phyloP scores from a whole-genome alignment of 1,140 invertebrate genomes.

The Pachyrhynchus sulphureomaculatus region DNA sequence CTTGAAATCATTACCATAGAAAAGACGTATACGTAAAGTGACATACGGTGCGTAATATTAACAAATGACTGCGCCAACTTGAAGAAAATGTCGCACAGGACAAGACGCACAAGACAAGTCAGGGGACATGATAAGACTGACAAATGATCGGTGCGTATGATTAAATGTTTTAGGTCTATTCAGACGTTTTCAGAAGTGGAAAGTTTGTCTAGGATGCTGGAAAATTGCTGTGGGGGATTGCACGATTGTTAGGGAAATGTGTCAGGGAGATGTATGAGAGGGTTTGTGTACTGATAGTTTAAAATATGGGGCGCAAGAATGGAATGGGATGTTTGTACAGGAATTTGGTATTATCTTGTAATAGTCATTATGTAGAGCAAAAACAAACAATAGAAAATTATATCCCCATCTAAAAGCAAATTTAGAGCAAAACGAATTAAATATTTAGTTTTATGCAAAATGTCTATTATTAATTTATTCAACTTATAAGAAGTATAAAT shows the following conservation, averaged over 20 bases:
- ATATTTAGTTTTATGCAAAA: too few species aligned
- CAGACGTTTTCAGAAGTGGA: constrained; percentile 21
- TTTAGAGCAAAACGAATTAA: too few species aligned
- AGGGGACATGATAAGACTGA: constrained; percentile 28
- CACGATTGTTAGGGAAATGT: constrained; percentile 1
- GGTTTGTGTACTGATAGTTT: constrained; percentile 12
- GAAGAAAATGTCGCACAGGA: constrained; percentile 4
- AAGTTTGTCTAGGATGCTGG: constrained; percentile 23
- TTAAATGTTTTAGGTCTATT: constrained; percentile 21
- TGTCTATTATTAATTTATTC: too few species aligned
- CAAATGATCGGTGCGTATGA: constrained; percentile 28
- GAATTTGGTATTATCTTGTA: too few species aligned
- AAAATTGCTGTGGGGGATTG: too few species aligned
- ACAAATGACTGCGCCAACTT: constrained; percentile 10
- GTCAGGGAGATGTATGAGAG: constrained; percentile 20
- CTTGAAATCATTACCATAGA: neutral
- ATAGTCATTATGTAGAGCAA: too few species aligned
- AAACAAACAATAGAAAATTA: too few species aligned
- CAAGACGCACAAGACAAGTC: constrained; percentile 18
- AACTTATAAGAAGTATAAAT: too few species aligned
- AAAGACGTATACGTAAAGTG: neutral
- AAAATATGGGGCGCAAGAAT: constrained; percentile 1
- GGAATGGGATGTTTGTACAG: too few species aligned
- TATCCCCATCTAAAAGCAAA: too few species aligned
- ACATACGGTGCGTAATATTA: neutral